Base-by-base conservation (phyloP, 2,797 vertebrate genomes). In the Acanthis flammea region DNA sequence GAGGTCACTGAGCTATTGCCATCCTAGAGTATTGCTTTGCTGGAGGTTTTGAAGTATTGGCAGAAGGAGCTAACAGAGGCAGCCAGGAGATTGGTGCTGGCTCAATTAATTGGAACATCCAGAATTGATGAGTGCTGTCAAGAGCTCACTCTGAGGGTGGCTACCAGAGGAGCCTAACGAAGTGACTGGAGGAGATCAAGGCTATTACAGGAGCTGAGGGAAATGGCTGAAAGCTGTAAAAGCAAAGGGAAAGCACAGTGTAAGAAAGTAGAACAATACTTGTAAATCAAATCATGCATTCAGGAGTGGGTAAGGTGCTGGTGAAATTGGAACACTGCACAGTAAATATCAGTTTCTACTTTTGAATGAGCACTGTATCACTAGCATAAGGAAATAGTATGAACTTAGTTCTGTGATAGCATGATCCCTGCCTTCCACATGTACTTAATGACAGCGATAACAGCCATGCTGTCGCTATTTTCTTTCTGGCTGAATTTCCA, bases 91-190 rank as follows among this genome's bases (percentile, higher is more conserved):
- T 67, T 65, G 88, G 82, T 88, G 51, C 81, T 85, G 86, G 54
- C 37, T 71, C 85, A 95, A 94, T 97, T 96, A 95, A 96, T 81
- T 95, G 93, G 91, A 93, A 73, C 48, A 78, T 81, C 66, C 68
- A 91, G 92, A 96, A 97, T 60, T 94, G 94, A 97, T 93, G 96
- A 95, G 74, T 27, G 83, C 72, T 95, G 93, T 96, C 95, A 95
- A 87, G 90, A 82, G 54, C 79, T 92, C 45, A 30, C 94, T 83
- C 28, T 65, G 79, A 95, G 79, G 55, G 76, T 86, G 68, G 55
- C 68, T 93, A 81, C 85, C 77, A 85, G 42, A 88, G 82, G 80
- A 96, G 27, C 15, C 58, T 92, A 96, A 94, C 80, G 54, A 96
- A 95, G 89, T 86, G 92, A 82, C 82, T 93, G 35, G 50, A 83